Conservation (phyloP, 1,140 invertebrate genomes). For the Bombus confusus region DNA sequence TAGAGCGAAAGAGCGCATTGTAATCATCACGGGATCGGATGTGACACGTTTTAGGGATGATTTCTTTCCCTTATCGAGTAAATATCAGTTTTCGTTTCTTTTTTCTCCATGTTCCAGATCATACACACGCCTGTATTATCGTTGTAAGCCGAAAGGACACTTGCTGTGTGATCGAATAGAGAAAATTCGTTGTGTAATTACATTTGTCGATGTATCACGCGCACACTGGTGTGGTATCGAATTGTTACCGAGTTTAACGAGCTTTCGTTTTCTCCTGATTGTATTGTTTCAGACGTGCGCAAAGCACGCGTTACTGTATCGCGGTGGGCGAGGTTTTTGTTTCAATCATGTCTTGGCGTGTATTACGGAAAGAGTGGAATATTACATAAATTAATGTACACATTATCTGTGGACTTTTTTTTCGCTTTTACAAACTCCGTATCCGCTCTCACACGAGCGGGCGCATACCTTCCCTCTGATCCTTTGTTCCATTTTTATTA, state of each 20-base stretch:
- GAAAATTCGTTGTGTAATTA: slow-evolving; percentile 15
- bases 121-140: slow-evolving; percentile 13
- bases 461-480: not conserved
- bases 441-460: not conserved
- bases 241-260: slow-evolving; percentile 24
- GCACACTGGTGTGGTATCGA: slow-evolving; percentile 9
- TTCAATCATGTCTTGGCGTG: slow-evolving; percentile 37
- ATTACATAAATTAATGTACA: slow-evolving; percentile 53
- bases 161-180: slow-evolving; percentile 10
- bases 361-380: slow-evolving; percentile 34
- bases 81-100: not conserved
- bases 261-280: slow-evolving; percentile 25
- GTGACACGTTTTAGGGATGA: slow-evolving; percentile 39
- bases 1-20: not conserved
- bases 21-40: slow-evolving; percentile 22
- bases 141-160: slow-evolving; percentile 11
- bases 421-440: slow-evolving; percentile 14
- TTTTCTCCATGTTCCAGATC: not conserved
- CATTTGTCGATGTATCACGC: slow-evolving; percentile 23
- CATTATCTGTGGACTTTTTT: slow-evolving; percentile 20
- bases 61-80: slow-evolving; percentile 1
- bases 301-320: slow-evolving; percentile 17
- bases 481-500: not conserved
- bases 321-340: slow-evolving; percentile 15
- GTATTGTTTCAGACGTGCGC: slow-evolving; percentile 20